Conservation (phyloP, 2,113 vertebrate genomes). For the Mystacornis crossleyi region DNA sequence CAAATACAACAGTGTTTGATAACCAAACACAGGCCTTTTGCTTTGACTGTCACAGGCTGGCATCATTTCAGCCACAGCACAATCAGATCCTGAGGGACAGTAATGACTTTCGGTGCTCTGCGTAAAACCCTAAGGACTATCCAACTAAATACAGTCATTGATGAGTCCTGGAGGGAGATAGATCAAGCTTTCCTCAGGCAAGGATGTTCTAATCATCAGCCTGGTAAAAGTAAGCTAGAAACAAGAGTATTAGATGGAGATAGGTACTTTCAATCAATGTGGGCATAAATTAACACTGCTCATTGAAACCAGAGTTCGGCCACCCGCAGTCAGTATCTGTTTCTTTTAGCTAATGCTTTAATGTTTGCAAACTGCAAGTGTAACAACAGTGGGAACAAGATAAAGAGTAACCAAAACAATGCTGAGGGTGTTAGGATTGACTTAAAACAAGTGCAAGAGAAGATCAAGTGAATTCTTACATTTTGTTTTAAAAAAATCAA, state of each 20-base stretch:
- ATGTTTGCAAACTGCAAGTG: not conserved
- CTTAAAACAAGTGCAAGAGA: not conserved
- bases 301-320: not conserved
- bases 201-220: not conserved
- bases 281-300: not conserved
- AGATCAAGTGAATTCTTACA: not conserved
- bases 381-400: not conserved
- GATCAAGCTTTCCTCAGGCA: not conserved
- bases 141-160: not conserved
- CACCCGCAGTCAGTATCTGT: not conserved
- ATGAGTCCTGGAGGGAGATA: not conserved
- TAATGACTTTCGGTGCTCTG: not conserved
- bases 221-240: not conserved
- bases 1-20: fast-evolving
- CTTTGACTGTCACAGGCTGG: not conserved
- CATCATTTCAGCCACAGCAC: not conserved
- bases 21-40: not conserved
- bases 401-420: not conserved
- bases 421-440: not conserved
- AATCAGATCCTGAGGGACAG: not conserved
- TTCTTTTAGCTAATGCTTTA: not conserved
- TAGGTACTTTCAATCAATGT: not conserved
- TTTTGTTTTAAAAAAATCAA: not conserved
- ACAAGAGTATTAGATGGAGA: not conserved
- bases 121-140: not conserved